Base-by-base conservation (phyloP, 2,888 invertebrate genomes). In the Junonia oenone region DNA sequence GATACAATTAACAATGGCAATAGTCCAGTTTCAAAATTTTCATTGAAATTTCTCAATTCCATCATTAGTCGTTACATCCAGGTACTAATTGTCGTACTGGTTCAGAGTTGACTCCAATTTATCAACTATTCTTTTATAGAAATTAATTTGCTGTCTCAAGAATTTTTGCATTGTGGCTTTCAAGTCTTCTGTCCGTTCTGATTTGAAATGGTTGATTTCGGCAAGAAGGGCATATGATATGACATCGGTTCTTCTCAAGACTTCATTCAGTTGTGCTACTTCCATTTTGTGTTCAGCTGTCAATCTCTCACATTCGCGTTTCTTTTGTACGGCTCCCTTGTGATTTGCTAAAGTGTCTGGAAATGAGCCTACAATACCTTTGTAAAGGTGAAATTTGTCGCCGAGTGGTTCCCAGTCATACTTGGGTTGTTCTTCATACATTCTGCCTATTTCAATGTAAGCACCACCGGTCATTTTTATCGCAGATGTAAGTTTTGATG, bases 161-260 rank as follows among this genome's bases (percentile, higher is more conserved):
- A 97, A 98, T 60, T 92, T 93, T 75, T 96, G 95, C 93, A 99
- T 95, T 47, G 97, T 94, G 53, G 92, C 91, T 73, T 95, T 96
- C 67, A 98, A 92, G 86, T 99, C 98, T 37, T 92, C 92, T 45
- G 96, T 95, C 64, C 98, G 92, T 75, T 98, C 97, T 22, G 91
- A 84, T 76, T 98, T 97, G 78, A 99, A 98, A 81, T 99, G 97
- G 68, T 95, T 95, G 68, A 99, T 94, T 91, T 99, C 99, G 52
- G 99, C 98, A 78, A 99, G 92, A 59, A 98, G 93, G 1, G 97
- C 95, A 77, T 98, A 98, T 0, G 98, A 97, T 72, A 99, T 95
- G 13, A 97, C 93, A 80, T 99, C 98, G 0, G 97, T 96, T 68
- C 98, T 92, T 65, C 95, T 92, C 61, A 94, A 91, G 9, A 98